Base-by-base conservation (phyloP, 2,888 invertebrate species). In the Drosophila demipolita region DNA sequence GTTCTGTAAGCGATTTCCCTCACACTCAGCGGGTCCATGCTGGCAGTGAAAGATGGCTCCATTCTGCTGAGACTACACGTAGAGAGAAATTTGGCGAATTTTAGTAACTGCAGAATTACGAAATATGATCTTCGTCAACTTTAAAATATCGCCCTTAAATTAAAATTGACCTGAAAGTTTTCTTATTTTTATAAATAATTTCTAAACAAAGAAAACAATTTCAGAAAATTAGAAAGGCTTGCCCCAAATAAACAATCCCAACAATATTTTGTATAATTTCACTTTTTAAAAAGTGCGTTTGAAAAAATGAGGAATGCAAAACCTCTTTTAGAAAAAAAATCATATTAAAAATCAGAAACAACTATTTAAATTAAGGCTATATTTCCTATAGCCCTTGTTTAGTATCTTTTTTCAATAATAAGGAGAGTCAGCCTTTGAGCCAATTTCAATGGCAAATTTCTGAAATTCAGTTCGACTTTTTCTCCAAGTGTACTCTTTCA, bases 1-100 rank as follows among this genome's bases (percentile, higher is more conserved):
- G 50, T 95, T 95, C 87, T 95, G 95, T 42, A 95, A 93, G 64
- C 94, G 92, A 86, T 96, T 96, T 5, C 95, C 95, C 52, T 92
- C 90, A 75, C 96, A 96, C 88, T 96, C 96, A 0, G 91, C 78
- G 0, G 94, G 94, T 0, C 96, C 96, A 84, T 95, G 95, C 91
- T 95, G 95, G 84, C 96, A 96, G 70, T 92, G 88, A 80, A 95
- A 95, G 0, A 93, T 91, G 29, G 87, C 89, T 36, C 93, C 91
- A 11, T 93, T 93, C 12, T 90, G 75, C 50, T 81, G 63, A 6
- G 93, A 93, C 91, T 93, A 23, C 12, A 57, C 17, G 20, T 7
- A 15, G 26, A n/a, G 7, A 26, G 7, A 17, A 20, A 11, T n/a
- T 17, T 29, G 15, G 12, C 20, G 3, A 20, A 23, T 23, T 45